Evolutionary conservation across 2,888 invertebrate species (phyloP), one percentile per base, ranked within the genome.

Genomic region (Pandemis corylana): DNA sequence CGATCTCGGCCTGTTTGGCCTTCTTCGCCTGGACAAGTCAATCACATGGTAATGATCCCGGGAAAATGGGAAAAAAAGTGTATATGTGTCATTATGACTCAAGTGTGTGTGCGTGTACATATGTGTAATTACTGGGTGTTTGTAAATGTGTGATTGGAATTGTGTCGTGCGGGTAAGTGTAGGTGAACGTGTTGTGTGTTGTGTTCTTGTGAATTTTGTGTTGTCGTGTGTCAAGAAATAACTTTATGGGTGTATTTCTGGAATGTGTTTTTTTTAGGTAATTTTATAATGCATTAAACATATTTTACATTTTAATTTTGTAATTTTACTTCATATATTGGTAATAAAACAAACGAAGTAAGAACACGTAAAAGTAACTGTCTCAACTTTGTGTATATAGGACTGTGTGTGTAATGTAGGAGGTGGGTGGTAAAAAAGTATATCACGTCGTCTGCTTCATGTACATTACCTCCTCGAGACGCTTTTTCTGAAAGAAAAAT

Each of bases 1-100:
- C 99, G 95, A 98, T 98, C 95, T 99, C 98, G 93, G 97, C 97
- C 96, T 98, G 98, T 96, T 98, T 99, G 96, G 97, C 98, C 96
- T 98, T 98, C 97, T 98, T 98, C 96, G 98, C 98, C 98, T 98
- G 93, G 80, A 90, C 84, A 92, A 90, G 80, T 85, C 82, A 84
- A 87, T 76, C 69, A 78, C 80, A 85, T 83, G 80, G 83, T 88
- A 88, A 75, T 67, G 5, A 53, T 51, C 42, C 51, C 51, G 12
- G 44, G 56, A 49, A 20, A 65, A 56, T 73, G 15, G 15, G 0
- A 46, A 46, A n/a, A 41, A 12, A 12, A 12, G 46, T 15, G 53
- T 53, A 51, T n/a, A n/a, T 51, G 15, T 56, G 53, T 7, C 6
- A 20, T 28, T 59, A 10, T 59, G 59, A 36, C 4, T 59, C 7